Percentiles rank a stretch among this genome's conserved stretches.
These are phyloP conservation scores for Noctua comes DNA, from an alignment of 2,888 invertebrate genomes.

Conservation along the genomic window DNA sequence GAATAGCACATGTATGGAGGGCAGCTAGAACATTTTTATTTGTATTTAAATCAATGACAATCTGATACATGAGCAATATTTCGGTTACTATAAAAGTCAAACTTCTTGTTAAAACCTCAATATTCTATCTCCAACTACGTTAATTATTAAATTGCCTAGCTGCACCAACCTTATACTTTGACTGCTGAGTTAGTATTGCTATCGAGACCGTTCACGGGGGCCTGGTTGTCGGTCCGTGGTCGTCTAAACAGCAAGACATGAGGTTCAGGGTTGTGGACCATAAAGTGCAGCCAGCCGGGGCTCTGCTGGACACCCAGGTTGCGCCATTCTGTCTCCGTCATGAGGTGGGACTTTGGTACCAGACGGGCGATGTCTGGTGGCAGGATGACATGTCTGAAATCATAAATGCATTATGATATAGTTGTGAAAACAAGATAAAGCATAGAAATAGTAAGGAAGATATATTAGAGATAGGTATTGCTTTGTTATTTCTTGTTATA, in stretches of 20 bases:
- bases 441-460: neutral
- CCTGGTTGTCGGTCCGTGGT: conserved; percentile 81
- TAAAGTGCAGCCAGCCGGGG: conserved; percentile 95
- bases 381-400: conserved; percentile 95
- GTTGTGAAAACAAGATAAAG: neutral
- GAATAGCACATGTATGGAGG: neutral
- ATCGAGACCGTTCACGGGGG: conserved; percentile 79
- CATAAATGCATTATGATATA: neutral
- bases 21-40: neutral
- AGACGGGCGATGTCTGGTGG: conserved; percentile 95
- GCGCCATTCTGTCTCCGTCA: conserved; percentile 98
- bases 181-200: conserved; percentile 77
- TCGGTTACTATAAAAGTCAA: conserved; percentile 5
- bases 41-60: no score
- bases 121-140: conserved; percentile 43
- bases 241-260: conserved; percentile 96
- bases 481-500: neutral
- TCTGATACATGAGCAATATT: neutral
- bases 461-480: no score
- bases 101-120: neutral
- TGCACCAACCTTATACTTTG: conserved; percentile 74
- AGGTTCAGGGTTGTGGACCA: conserved; percentile 97
- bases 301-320: conserved; percentile 98
- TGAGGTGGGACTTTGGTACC: conserved; percentile 96
- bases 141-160: conserved; percentile 53